These are phyloP conservation scores for Hypselothyrea guttata DNA, from an alignment of 2,888 invertebrate species.

Conservation along the genomic window DNA sequence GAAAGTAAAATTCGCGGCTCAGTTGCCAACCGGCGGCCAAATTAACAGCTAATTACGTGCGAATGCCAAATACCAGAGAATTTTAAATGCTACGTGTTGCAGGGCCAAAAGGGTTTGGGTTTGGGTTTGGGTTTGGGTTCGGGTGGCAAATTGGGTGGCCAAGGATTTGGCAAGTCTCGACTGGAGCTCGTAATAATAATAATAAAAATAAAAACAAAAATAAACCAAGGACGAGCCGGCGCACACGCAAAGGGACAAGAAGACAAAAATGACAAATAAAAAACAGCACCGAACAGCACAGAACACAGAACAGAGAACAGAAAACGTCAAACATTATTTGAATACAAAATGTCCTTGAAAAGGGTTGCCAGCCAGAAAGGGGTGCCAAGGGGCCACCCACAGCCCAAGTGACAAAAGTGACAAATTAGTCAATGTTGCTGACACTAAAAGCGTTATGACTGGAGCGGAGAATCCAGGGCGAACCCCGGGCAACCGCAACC, in stretches of 20 bases:
- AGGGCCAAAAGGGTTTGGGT: too few relatives aligned
- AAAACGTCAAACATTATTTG: conserved; percentile 73
- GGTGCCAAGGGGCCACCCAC: conserved; percentile 20
- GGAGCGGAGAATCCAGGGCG: conserved; percentile 28
- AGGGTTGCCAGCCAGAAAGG: conserved; percentile 60
- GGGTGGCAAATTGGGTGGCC: not conserved
- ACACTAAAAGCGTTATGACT: conserved; percentile 62
- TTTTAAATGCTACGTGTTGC: conserved; percentile 42
- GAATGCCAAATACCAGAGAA: conserved; percentile 54
- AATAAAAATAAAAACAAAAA: conserved; percentile 18
- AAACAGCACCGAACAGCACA: conserved; percentile 13
- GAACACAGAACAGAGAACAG: not conserved
- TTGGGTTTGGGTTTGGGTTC: too few relatives aligned
- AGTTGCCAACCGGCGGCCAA: conserved; percentile 56
- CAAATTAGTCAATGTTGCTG: conserved; percentile 76
- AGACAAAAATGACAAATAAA: conserved; percentile 15
- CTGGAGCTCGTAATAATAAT: conserved; percentile 28
- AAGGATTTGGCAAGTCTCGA: conserved; percentile 8
- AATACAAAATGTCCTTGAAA: conserved; percentile 75
- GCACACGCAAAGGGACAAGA: conserved; percentile 22
- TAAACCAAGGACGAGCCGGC: conserved; percentile 26
- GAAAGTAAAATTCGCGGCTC: conserved; percentile 50
- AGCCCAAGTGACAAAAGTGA: conserved; percentile 73
- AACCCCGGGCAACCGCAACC: conserved; percentile 29
- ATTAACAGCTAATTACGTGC: conserved; percentile 72